A percentile compares a stretch with the other conserved stretches of the same genome.
These are phyloP conservation scores for Ceratosolen solmsi DNA, from an alignment of 1,140 invertebrate genomes.

Conservation along the genomic window DNA sequence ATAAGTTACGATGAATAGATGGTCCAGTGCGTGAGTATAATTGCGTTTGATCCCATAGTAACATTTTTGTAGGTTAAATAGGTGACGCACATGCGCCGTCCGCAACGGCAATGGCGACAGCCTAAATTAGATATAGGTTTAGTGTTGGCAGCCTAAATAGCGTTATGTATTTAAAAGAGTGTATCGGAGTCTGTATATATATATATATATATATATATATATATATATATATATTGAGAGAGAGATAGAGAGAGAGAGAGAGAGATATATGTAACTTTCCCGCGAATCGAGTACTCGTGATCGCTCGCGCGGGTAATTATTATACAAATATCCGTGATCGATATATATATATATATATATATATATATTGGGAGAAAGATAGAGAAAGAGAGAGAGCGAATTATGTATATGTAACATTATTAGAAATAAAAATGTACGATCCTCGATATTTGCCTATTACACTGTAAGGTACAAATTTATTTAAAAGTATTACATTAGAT, in stretches of 20 bases:
- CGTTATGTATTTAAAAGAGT: not conserved
- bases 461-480: slow-evolving; percentile 40
- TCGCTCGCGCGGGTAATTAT: no score
- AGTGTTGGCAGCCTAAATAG: slow-evolving; percentile 35
- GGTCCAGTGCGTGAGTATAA: not conserved
- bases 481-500: slow-evolving; percentile 14
- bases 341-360: no score
- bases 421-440: not conserved
- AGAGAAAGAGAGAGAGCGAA: no score
- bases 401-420: no score
- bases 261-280: no score
- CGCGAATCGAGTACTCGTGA: no score
- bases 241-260: no score
- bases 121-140: not conserved
- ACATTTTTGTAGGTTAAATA: slow-evolving; percentile 25
- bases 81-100: not conserved
- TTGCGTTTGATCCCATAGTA: slow-evolving; percentile 37
- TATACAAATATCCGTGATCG: no score
- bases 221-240: no score
- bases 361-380: no score
- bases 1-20: slow-evolving; percentile 23
- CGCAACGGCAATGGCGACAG: not conserved
- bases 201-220: no score
- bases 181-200: no score
- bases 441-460: slow-evolving; percentile 13